Base-by-base conservation (phyloP, 1,140 invertebrate species). In the Macrostomum lignano region DNA sequence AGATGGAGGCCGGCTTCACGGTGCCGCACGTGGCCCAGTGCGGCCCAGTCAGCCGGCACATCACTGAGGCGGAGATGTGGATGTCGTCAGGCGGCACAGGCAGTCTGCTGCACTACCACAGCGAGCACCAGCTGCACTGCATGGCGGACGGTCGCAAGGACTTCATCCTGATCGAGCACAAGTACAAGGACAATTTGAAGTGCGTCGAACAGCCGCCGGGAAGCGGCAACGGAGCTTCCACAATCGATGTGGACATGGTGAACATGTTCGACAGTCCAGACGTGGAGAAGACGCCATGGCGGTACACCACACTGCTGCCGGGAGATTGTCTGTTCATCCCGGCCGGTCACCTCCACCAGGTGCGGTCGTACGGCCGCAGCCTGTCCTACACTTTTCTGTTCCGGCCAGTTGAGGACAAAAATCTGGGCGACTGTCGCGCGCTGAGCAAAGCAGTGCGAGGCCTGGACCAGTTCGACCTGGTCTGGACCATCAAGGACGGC, bases 301-400 rank as follows among this genome's bases (percentile, higher is more conserved):
- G 33, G 3, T 54, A 44, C 41, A 42, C 46, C 9, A 52, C 52
- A 4, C 32, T 58, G 2, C 31, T 36, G 19, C 40, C 42, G 20
- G 53, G 55, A 6, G 53, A 58, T 32, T 58, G 55, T 40, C 45
- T 58, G 6, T 46, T 48, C 33, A 43, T 55, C n/a, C 55, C 53
- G 7, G 48, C 51, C 33, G n/a, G 46, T 15, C 47, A 51, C 25
- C 35, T 58, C 9, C 51, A 56, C 36, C 52, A 58, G 21, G 49
- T 56, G 0, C 38, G 52, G 11, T 52, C 55, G 3, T 48, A 50
- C 29, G 55, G 55, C 2, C 43, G 52, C 9, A 46, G 49, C 17
- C 37, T 55, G 3, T 55, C 55, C 2, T 48, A 38, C 15, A 49
- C 47, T 1, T 40, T 52, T 0, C 42, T 44, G 25, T 53, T 51